A percentile compares a stretch with the other conserved stretches of the same genome.
phyloP scores from a whole-genome alignment of 1,140 invertebrate species.

The Caenorhabditis tropicalis region DNA sequence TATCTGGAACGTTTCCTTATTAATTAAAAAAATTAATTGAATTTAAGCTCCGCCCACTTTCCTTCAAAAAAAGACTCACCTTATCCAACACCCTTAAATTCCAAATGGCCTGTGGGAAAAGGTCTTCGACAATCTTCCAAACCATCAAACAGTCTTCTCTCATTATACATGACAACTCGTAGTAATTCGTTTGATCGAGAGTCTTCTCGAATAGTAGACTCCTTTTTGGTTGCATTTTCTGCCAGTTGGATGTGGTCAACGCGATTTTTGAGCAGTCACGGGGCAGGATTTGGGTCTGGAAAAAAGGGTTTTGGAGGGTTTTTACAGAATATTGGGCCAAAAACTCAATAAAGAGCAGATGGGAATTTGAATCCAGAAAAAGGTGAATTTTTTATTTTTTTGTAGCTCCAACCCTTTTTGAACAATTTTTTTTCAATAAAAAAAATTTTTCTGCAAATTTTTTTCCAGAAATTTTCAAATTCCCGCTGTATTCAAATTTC shows the following conservation, averaged over 20 bases:
- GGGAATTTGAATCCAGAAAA: too few relatives aligned
- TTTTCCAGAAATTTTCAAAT: too few relatives aligned
- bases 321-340: too few relatives aligned
- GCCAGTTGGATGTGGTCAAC: neutral
- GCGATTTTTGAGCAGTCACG: neutral
- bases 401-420: too few relatives aligned
- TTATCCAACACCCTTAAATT: neutral
- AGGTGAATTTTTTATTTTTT: too few relatives aligned
- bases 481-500: too few relatives aligned
- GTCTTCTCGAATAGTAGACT: neutral
- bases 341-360: too few relatives aligned
- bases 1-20: too few relatives aligned
- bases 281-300: neutral
- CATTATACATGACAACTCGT: neutral
- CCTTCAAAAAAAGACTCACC: neutral
- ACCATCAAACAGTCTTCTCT: neutral
- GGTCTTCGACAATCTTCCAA: neutral
- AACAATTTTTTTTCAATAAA: too few relatives aligned
- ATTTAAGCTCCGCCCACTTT: neutral
- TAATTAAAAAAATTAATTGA: too few relatives aligned
- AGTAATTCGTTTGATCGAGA: neutral
- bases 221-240: neutral
- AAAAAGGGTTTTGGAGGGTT: too few relatives aligned
- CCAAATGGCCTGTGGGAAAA: neutral
- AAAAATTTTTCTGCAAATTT: too few relatives aligned